phyloP scores from a whole-genome alignment of 2,797 vertebrate species.

The Astyanax mexicanus region DNA sequence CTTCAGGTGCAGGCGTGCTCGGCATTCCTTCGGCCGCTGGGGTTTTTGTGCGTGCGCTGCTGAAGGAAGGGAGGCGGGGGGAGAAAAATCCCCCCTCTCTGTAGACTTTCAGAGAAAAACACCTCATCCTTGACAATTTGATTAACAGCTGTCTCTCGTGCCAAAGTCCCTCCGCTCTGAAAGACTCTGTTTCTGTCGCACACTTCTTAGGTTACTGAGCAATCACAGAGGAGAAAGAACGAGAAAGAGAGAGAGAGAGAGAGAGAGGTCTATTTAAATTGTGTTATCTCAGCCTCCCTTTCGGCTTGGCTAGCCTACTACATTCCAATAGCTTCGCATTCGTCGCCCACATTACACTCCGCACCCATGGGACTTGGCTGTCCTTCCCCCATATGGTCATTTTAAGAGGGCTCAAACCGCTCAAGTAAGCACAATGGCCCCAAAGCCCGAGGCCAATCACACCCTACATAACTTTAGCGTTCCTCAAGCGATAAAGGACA shows the following conservation, averaged over 20 bases:
- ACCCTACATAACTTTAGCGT: constrained; percentile 6
- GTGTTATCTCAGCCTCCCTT: constrained; percentile 56
- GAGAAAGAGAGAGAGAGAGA: constrained; percentile 52
- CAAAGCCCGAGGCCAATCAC: constrained; percentile 9
- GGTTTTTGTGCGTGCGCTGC: constrained; percentile 65
- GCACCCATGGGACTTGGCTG: constrained; percentile 48
- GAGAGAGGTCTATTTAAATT: constrained; percentile 55
- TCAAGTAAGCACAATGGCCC: constrained; percentile 34
- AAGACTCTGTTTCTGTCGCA: constrained; percentile 78
- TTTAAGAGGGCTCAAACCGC: constrained; percentile 43
- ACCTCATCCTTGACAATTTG: constrained; percentile 80
- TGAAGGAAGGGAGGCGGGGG: constrained; percentile 56
- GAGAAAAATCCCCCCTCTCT: constrained; percentile 64
- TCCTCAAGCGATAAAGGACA: not conserved
- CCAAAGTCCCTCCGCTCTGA: constrained; percentile 66
- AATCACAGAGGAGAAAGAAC: constrained; percentile 70
- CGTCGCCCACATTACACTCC: constrained; percentile 48
- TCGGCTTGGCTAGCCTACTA: constrained; percentile 52
- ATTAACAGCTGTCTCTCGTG: constrained; percentile 80
- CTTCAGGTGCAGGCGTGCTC: constrained; percentile 75
- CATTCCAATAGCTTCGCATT: constrained; percentile 61
- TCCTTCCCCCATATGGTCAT: constrained; percentile 57
- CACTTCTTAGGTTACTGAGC: constrained; percentile 81
- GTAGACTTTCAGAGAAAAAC: constrained; percentile 57
- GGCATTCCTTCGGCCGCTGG: constrained; percentile 63